Evolutionary conservation across 2,888 invertebrate genomes (phyloP).

Genomic region (Vanessa cardui): DNA sequence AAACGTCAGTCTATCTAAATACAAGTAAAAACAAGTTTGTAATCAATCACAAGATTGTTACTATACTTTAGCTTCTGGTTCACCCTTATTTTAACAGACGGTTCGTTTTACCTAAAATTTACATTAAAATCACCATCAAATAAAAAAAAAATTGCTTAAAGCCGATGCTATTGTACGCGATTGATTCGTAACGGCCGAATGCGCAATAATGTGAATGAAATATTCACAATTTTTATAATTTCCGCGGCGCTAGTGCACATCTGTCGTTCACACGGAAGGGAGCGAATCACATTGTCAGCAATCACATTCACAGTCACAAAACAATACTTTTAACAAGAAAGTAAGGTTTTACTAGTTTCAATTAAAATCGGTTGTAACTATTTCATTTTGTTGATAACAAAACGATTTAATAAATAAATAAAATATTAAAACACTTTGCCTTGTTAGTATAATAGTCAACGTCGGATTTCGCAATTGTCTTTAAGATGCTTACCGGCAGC

Average conservation of each 20-base stretch:
- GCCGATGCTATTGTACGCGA: constrained; percentile 75
- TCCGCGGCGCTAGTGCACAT: constrained; percentile 69
- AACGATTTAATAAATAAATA: constrained; percentile 14
- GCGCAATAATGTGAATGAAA: constrained; percentile 78
- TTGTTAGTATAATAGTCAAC: constrained; percentile 22
- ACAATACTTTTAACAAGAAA: constrained; percentile 38
- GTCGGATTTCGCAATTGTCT: constrained; percentile 23
- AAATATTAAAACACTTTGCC: constrained; percentile 22
- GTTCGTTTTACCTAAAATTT: constrained; percentile 75
- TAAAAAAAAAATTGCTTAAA: constrained; percentile 74
- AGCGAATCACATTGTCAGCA: constrained; percentile 48
- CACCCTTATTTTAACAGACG: constrained; percentile 73
- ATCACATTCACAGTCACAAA: constrained; percentile 51
- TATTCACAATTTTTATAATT: constrained; percentile 81
- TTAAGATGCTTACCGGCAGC: constrained; percentile 48
- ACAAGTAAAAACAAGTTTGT: constrained; percentile 71
- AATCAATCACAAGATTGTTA: constrained; percentile 82
- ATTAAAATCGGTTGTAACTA: constrained; percentile 5
- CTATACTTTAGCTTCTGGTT: constrained; percentile 60
- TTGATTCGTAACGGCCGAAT: constrained; percentile 82
- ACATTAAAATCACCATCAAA: constrained; percentile 78
- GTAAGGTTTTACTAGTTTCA: constrained; percentile 20
- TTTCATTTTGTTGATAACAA: constrained; percentile 6
- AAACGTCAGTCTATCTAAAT: constrained; percentile 61
- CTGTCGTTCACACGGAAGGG: constrained; percentile 78